Conservation (phyloP, 2,113 vertebrate species). For the Boulengeromyrus knoepffleri region DNA sequence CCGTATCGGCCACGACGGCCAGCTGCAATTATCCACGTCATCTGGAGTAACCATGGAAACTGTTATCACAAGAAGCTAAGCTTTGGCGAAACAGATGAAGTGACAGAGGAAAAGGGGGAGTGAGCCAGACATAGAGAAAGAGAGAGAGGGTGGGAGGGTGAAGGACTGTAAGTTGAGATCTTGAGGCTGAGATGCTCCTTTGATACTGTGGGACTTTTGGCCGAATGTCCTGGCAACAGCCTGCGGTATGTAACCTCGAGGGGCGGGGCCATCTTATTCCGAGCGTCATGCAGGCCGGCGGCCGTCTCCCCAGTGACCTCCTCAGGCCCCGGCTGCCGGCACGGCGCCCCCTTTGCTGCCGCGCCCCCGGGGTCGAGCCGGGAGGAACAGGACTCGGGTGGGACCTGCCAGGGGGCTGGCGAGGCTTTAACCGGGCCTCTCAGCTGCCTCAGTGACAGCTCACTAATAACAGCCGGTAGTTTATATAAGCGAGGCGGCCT, state of each 20-base stretch:
- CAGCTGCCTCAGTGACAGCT: not conserved
- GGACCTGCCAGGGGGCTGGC: not conserved
- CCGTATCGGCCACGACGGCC: conserved; percentile 33
- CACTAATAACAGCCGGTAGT: not conserved
- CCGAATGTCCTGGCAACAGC: conserved; percentile 22
- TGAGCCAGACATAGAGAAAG: conserved; percentile 21
- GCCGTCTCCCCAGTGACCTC: conserved; percentile 37
- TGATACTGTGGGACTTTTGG: conserved; percentile 31
- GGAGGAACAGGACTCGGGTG: no score
- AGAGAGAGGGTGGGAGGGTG: conserved; percentile 24
- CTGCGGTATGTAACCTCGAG: not conserved
- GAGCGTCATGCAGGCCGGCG: conserved; percentile 41
- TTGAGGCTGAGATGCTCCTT: not conserved
- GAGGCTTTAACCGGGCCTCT: not conserved
- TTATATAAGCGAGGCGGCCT: not conserved
- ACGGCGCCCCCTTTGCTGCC: not conserved
- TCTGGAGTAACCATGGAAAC: conserved; percentile 59
- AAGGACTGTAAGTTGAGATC: conserved; percentile 48
- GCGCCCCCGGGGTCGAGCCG: no score
- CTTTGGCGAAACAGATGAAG: conserved; percentile 9
- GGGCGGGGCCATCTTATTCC: conserved; percentile 39
- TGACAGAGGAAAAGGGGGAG: conserved; percentile 28
- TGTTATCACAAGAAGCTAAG: conserved; percentile 22
- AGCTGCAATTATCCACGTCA: conserved; percentile 56
- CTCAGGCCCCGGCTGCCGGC: not conserved